phyloP scores from a whole-genome alignment of 1,140 invertebrate species.

The Dolichoris vasculosae region DNA sequence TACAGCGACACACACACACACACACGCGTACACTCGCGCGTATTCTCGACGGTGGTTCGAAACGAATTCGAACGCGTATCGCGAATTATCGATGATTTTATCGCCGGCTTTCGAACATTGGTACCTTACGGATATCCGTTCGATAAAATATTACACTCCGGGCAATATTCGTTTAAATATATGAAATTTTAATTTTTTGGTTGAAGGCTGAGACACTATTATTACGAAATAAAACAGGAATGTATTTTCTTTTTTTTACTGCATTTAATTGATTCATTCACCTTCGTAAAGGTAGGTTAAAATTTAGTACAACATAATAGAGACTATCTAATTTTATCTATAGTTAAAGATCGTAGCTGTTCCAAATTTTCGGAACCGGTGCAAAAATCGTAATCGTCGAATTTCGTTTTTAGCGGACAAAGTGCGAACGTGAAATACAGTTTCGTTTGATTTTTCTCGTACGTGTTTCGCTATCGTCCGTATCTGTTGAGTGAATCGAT shows the following conservation, averaged over 20 bases:
- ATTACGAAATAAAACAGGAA: slow-evolving; percentile 10
- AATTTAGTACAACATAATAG: slow-evolving; percentile 53
- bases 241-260: slow-evolving; percentile 20
- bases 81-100: neutral
- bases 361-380: slow-evolving; percentile 32
- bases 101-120: neutral
- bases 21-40: too few relatives aligned
- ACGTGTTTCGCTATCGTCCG: slow-evolving; percentile 64
- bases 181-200: too few relatives aligned
- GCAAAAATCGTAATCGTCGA: slow-evolving; percentile 49
- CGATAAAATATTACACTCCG: neutral
- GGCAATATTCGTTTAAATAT: neutral
- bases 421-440: slow-evolving; percentile 48
- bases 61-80: neutral
- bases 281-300: slow-evolving; percentile 38
- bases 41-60: too few relatives aligned
- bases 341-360: slow-evolving; percentile 39
- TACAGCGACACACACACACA: too few relatives aligned
- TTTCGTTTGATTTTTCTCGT: slow-evolving; percentile 7
- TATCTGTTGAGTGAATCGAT: slow-evolving; percentile 66
- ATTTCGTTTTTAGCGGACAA: slow-evolving; percentile 31
- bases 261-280: slow-evolving; percentile 48
- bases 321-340: slow-evolving; percentile 49
- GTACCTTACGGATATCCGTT: neutral
- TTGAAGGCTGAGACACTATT: neutral